Evolutionary conservation across 2,888 invertebrate species (phyloP), one percentile per base, ranked within the genome.

Genomic region (Orthonychiurus folsomi): DNA sequence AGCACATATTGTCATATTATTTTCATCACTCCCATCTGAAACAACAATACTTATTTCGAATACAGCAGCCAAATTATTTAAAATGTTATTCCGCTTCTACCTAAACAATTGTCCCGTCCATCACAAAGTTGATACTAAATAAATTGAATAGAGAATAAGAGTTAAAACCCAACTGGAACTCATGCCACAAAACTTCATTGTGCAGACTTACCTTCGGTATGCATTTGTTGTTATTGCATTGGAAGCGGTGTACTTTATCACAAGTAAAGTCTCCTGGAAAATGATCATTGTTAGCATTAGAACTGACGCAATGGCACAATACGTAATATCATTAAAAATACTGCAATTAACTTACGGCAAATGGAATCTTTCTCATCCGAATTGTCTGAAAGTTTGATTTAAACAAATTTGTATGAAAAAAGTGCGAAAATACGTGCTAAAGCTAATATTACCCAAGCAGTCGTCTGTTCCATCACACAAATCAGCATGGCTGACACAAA

Each of bases 361-460:
- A 92, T 84, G 15, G 83, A 80, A 0, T 86, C 80, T 47, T 85
- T 84, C 78, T 96, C 95, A 76, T 95, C 95, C 0, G 89, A 88
- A 37, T 85, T 86, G 76, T 96, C 95, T 9, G 92, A 89, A 75
- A 94, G 95, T n/a, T n/a, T n/a, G n/a, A n/a, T n/a, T n/a, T n/a
- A n/a, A n/a, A n/a, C n/a, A n/a, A n/a, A n/a, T n/a, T n/a, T n/a
- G n/a, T n/a, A n/a, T n/a, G n/a, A n/a, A n/a, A n/a, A n/a, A n/a
- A n/a, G n/a, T n/a, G n/a, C n/a, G n/a, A n/a, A n/a, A n/a, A n/a
- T n/a, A n/a, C n/a, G 15, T 37, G 37, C 5, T 37, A 37, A 37
- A 37, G n/a, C n/a, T n/a, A n/a, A n/a, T n/a, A n/a, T n/a, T n/a
- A n/a, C n/a, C n/a, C n/a, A n/a, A n/a, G n/a, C n/a, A n/a, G n/a